Conservation (phyloP, 2,888 invertebrate genomes). For the Lithophane ornitopus region DNA sequence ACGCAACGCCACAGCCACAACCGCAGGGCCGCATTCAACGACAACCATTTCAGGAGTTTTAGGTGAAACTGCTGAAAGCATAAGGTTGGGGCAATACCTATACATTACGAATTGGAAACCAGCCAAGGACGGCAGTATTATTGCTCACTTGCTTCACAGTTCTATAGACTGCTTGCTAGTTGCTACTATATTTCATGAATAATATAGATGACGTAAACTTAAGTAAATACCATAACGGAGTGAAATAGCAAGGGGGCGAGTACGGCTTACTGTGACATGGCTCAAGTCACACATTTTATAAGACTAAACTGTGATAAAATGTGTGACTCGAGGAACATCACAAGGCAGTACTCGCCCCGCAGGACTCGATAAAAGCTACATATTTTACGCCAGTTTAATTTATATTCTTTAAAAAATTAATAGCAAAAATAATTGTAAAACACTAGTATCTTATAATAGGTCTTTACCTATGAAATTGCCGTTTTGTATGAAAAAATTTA, state of each 20-base stretch:
- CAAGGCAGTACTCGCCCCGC: too few relatives aligned
- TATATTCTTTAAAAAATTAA: not conserved
- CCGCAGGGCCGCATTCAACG: constrained; percentile 63
- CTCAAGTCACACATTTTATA: too few relatives aligned
- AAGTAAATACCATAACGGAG: constrained; percentile 17
- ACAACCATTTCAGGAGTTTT: constrained; percentile 43
- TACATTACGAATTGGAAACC: constrained; percentile 54
- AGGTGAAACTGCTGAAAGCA: constrained; percentile 55
- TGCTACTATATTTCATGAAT: constrained; percentile 8
- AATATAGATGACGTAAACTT: constrained; percentile 21
- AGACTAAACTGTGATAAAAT: too few relatives aligned
- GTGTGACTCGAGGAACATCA: too few relatives aligned
- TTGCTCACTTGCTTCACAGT: constrained; percentile 38
- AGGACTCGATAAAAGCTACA: constrained; percentile 9
- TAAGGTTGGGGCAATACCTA: constrained; percentile 50
- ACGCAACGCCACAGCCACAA: constrained; percentile 63
- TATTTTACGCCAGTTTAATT: not conserved
- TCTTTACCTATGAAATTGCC: too few relatives aligned
- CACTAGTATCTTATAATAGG: not conserved
- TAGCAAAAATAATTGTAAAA: not conserved
- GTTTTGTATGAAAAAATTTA: too few relatives aligned
- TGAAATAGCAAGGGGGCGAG: too few relatives aligned
- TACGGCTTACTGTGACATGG: too few relatives aligned
- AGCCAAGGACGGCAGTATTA: constrained; percentile 53
- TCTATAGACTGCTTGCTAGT: constrained; percentile 15